A percentile compares a stretch with the other conserved stretches of the same genome.
Evolutionary conservation across 2,888 invertebrate species (phyloP).

Genomic region (Pristionchus maxplancki): DNA sequence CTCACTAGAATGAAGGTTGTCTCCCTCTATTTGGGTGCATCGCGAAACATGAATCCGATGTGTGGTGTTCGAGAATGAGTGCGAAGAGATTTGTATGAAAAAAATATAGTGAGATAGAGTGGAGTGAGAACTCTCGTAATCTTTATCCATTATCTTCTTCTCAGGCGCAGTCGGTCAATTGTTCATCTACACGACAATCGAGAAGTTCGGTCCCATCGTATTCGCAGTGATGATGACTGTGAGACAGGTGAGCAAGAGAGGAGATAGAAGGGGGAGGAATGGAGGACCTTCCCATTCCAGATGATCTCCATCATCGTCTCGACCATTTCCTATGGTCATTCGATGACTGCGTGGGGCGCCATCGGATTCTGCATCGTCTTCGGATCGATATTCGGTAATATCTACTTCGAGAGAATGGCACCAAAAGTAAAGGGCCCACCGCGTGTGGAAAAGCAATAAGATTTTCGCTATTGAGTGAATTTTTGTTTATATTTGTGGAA

Average conservation of each 20-base stretch:
- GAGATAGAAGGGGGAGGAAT: background rate
- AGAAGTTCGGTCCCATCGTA: slow-evolving; percentile 93
- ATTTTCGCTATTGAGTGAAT: background rate
- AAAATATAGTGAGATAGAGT: no score
- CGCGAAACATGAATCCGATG: background rate
- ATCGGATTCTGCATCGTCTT: slow-evolving; percentile 90
- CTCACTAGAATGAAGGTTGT: background rate
- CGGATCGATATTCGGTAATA: slow-evolving; percentile 84
- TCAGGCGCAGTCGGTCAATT: slow-evolving; percentile 82
- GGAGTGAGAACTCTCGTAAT: background rate
- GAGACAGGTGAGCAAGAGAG: slow-evolving; percentile 81
- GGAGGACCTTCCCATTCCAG: slow-evolving; percentile 56
- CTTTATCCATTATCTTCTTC: no score
- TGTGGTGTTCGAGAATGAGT: background rate
- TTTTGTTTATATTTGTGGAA: no score
- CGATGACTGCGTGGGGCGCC: slow-evolving; percentile 85
- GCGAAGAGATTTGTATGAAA: background rate
- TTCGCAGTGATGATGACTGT: slow-evolving; percentile 99
- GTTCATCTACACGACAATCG: slow-evolving; percentile 96
- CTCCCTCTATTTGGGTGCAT: background rate
- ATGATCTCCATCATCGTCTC: slow-evolving; percentile 87
- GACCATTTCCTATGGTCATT: slow-evolving; percentile 92
- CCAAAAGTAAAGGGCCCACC: background rate
- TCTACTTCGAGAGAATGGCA: slow-evolving; percentile 56
- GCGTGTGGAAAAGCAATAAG: background rate